Base-by-base conservation (phyloP, 2,113 vertebrate genomes). In the Glaucidium brasilianum region DNA sequence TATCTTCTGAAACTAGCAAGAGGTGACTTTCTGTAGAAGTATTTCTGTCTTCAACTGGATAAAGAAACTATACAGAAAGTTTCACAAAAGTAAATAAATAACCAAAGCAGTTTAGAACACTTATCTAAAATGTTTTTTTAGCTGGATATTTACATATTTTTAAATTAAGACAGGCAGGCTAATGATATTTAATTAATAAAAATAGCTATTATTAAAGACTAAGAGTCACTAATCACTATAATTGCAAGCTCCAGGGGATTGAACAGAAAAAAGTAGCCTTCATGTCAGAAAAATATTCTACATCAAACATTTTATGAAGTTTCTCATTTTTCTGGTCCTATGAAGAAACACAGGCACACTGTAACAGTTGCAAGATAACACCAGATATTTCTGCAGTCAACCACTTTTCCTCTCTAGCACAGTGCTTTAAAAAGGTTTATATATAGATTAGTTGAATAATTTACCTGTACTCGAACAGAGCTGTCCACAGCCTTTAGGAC, bases 401-500 rank as follows among this genome's bases (percentile, higher is more conserved):
- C 2, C 29, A 43, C 13, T 55, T 63, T 76, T 63, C 68, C 22
- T n/a, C 14, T 60, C 49, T 39, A 64, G 39, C 7, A 53, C 0
- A 95, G 26, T 15, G 27, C 10, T 82, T 52, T 43, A 30, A 41
- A 90, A 63, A 77, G 30, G 6, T 3, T 78, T 91, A 23, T 53
- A 35, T 73, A 79, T n/a, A 72, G 47, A 67, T 86, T 16, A 82
- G 17, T 32, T 80, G 67, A 80, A 77, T 71, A 74, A 43, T 75
- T 95, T 96, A 99, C 99, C 98, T 99, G 99, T 50, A 99, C 99
- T 99, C 98, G 98, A 97, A 99, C 98, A 88, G 92, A 98, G 97
- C 98, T 99, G 95, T 99, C 99, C 59, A 99, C 99, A 4, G 99
- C 99, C 97, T 99, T 99, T 43, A 99, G 98, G 90, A 99, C 99